Conservation (phyloP, 2,888 invertebrate species). For the Eupithecia subumbrata region DNA sequence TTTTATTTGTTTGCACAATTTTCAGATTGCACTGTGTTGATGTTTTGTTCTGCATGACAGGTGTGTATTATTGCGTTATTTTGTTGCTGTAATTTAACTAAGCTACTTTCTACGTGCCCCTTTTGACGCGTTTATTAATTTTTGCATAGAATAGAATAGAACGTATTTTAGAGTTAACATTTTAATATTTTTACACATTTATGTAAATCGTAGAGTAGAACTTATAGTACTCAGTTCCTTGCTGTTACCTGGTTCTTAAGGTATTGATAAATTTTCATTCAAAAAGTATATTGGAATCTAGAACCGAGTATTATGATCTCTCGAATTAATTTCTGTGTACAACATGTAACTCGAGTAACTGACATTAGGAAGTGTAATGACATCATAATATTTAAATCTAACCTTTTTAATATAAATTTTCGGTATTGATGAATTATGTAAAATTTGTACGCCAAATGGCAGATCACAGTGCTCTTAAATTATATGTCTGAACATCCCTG, state of each 20-base stretch:
- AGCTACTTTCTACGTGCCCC: background rate
- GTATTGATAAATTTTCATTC: background rate
- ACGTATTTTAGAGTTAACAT: background rate
- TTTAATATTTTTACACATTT: background rate
- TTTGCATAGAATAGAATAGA: background rate
- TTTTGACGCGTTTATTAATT: background rate
- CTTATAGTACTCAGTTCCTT: background rate
- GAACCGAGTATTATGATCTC: background rate
- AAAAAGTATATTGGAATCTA: background rate
- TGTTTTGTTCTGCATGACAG: conserved; percentile 40
- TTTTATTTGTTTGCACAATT: conserved; percentile 47
- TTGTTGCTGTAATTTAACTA: background rate
- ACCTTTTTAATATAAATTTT: no score
- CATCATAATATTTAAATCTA: no score
- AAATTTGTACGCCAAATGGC: no score
- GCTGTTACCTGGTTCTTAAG: background rate
- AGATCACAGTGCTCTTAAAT: no score
- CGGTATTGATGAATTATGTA: no score
- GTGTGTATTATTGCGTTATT: conserved; percentile 47
- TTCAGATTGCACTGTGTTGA: conserved; percentile 42
- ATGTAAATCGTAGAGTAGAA: background rate
- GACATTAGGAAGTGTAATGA: no score
- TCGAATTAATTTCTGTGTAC: background rate
- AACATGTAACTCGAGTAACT: background rate
- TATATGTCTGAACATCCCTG: no score